phyloP scores from a whole-genome alignment of 1,140 invertebrate species.

The Hydropsyche tenuis region DNA sequence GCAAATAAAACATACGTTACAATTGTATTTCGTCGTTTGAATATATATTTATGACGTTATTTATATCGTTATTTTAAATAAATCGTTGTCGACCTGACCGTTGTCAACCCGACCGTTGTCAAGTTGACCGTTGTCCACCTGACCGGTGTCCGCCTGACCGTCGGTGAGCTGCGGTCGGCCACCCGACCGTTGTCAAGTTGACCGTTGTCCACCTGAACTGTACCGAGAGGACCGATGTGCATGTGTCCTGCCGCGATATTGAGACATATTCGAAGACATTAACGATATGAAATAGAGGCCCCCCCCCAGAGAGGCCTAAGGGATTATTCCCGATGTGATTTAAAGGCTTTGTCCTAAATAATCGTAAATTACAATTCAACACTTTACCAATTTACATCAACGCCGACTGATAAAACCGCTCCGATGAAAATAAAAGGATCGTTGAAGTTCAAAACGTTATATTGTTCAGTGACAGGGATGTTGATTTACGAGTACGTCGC shows the following conservation, averaged over 20 bases:
- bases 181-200: too few relatives aligned
- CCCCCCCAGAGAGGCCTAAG: slow-evolving; percentile 32
- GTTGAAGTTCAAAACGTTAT: neutral
- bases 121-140: too few relatives aligned
- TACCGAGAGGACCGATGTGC: slow-evolving; percentile 26
- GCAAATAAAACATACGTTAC: too few relatives aligned
- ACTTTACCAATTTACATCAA: too few relatives aligned
- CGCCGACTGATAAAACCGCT: neutral
- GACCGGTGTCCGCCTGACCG: too few relatives aligned
- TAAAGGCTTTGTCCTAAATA: slow-evolving; percentile 27
- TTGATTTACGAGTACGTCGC: neutral
- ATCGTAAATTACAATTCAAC: slow-evolving; percentile 28
- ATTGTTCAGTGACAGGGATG: neutral
- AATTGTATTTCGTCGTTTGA: too few relatives aligned
- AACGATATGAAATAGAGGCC: slow-evolving; percentile 43
- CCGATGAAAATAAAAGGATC: neutral
- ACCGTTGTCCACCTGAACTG: too few relatives aligned
- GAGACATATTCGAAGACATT: slow-evolving; percentile 44
- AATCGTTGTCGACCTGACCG: too few relatives aligned
- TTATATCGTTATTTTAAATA: too few relatives aligned
- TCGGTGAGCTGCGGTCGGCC: too few relatives aligned
- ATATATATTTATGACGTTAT: too few relatives aligned
- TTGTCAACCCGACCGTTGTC: too few relatives aligned
- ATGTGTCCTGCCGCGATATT: slow-evolving; percentile 39
- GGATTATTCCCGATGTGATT: slow-evolving; percentile 29